Percentiles rank a stretch among this genome's conserved stretches.
These are phyloP conservation scores for Tipula confusa DNA, from an alignment of 2,888 invertebrate species.

Conservation along the genomic window DNA sequence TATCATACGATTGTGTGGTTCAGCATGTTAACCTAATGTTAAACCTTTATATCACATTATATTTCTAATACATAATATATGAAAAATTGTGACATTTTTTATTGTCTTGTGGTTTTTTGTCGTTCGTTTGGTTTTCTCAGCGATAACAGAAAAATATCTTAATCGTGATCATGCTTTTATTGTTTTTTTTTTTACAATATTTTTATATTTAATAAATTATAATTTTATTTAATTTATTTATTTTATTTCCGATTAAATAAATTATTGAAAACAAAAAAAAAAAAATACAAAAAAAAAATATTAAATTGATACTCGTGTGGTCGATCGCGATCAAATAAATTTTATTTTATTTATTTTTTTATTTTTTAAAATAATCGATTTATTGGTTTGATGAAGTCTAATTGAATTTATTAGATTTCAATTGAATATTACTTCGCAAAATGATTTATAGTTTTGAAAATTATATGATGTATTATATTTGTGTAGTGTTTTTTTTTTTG, in stretches of 20 bases:
- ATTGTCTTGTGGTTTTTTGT: not conserved
- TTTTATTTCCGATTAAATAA: conserved; percentile 25
- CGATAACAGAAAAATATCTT: not conserved
- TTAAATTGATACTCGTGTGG: conserved; percentile 20
- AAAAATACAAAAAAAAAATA: not conserved
- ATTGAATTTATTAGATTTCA: conserved; percentile 20
- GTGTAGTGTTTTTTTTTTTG: not conserved
- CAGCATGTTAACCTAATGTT: not conserved
- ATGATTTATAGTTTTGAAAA: not conserved
- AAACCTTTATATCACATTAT: not conserved
- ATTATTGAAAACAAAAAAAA: not conserved
- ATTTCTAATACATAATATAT: not conserved
- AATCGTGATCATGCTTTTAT: conserved; percentile 20
- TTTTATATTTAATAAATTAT: not conserved
- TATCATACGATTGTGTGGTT: not conserved
- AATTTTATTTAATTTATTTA: not conserved
- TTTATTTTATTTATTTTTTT: too few species aligned
- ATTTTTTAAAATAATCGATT: not conserved
- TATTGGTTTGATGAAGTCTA: conserved; percentile 25
- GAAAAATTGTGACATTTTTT: not conserved
- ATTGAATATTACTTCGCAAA: conserved; percentile 1
- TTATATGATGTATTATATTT: not conserved
- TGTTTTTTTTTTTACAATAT: not conserved
- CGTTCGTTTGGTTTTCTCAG: not conserved
- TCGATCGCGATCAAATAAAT: conserved; percentile 8